phyloP scores from a whole-genome alignment of 2,797 vertebrate genomes.

The Poeciliopsis infans region DNA sequence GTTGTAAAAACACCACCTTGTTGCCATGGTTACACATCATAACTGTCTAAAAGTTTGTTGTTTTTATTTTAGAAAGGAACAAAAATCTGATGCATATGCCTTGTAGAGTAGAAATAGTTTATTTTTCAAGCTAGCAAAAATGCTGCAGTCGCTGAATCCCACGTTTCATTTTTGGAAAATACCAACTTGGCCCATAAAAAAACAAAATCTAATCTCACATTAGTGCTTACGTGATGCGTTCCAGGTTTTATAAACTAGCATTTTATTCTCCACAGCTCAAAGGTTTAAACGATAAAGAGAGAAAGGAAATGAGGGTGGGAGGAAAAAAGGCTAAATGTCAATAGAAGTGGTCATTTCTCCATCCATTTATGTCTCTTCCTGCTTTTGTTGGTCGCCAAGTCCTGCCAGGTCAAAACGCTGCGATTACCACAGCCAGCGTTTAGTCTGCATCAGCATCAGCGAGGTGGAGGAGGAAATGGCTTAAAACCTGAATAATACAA shows the following conservation, averaged over 20 bases:
- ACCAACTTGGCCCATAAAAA: not conserved
- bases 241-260: conserved; percentile 1
- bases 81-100: not conserved
- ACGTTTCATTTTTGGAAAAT: not conserved
- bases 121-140: not conserved
- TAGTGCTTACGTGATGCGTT: too few species aligned
- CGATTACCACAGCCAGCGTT: conserved; percentile 20
- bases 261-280: not conserved
- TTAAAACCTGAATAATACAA: not conserved
- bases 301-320: conserved; percentile 19
- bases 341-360: conserved; percentile 68
- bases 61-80: too few species aligned
- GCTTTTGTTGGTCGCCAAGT: conserved; percentile 73
- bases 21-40: not conserved
- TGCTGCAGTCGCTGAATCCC: not conserved
- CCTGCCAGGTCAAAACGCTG: conserved; percentile 43
- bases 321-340: conserved; percentile 26
- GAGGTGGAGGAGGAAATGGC: not conserved
- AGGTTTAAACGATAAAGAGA: conserved; percentile 5
- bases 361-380: conserved; percentile 82
- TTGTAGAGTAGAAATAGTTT: not conserved
- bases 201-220: not conserved
- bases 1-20: not conserved
- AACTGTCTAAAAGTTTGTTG: not conserved
- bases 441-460: conserved; percentile 34